phyloP scores from a whole-genome alignment of 2,888 invertebrate genomes.

The Caenorhabditis sp. region DNA sequence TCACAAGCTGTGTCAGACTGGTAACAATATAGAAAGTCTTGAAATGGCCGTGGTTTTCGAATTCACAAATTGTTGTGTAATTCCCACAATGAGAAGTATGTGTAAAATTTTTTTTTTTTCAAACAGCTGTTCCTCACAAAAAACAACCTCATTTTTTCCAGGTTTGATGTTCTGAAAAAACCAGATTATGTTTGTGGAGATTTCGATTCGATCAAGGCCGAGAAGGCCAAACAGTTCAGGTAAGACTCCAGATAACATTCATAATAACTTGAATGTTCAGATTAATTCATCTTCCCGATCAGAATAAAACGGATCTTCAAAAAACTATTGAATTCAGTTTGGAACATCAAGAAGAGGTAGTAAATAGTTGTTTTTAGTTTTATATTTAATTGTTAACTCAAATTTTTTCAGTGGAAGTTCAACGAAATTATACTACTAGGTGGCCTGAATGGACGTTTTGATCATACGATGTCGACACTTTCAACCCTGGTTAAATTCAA shows the following conservation, averaged over 20 bases:
- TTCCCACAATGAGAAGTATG: no score
- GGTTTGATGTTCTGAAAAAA: constrained; percentile 1
- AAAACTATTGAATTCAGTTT: constrained; percentile 29
- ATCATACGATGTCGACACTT: constrained; percentile 62
- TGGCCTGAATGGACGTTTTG: constrained; percentile 63
- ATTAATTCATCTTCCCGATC: constrained; percentile 50
- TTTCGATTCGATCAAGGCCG: constrained; percentile 57
- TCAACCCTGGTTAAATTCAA: constrained; percentile 43
- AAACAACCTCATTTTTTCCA: neutral
- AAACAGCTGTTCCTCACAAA: neutral
- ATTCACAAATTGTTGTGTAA: no score
- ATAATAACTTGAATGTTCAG: constrained; percentile 20
- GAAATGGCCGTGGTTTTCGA: no score
- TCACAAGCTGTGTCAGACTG: no score
- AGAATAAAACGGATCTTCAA: constrained; percentile 34
- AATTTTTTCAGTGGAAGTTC: constrained; percentile 16
- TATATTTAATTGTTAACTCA: neutral
- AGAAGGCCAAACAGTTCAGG: neutral
- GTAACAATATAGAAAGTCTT: no score
- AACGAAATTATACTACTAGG: constrained; percentile 26
- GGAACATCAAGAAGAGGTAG: constrained; percentile 3
- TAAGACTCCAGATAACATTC: neutral
- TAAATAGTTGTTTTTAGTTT: neutral
- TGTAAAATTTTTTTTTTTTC: no score
- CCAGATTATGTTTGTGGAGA: constrained; percentile 56